Evolutionary conservation across 2,797 vertebrate genomes (phyloP), one percentile per base, ranked within the genome.

Genomic region (Chaetophractus vellerosus): DNA sequence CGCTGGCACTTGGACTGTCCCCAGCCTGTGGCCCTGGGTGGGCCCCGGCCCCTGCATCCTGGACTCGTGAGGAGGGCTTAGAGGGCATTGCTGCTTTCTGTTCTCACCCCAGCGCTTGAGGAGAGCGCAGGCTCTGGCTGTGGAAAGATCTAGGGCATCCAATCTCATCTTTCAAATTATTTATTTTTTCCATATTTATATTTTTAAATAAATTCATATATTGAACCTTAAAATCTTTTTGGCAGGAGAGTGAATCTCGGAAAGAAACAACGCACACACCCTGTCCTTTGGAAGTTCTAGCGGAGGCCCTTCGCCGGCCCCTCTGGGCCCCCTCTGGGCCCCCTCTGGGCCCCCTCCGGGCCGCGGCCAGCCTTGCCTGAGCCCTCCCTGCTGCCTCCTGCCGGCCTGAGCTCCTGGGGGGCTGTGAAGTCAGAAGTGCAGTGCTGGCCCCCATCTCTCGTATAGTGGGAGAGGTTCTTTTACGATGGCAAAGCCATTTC

Each of bases 131-230:
- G 69, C 59, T 90, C 71, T 71, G 93, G 95, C 82, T 88, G 97
- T 91, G 91, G 87, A 48, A 41, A 87, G 85, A 92, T 61, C 95
- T 76, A 92, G 64, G 76, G 59, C 33, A 28, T 57, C 78, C 36
- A 12, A 21, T 48, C 85, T 69, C 69, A 94, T 96, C 91, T 96
- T 97, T 90, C 95, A 97, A 97, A 97, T 96, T 97, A 95, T 96
- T 97, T 94, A 96, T 96, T 97, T 97, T 97, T 97, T 97, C 91
- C 95, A 45, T 87, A 96, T 96, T 98, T 98, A 97, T 98, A 96
- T 97, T 98, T 98, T 96, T 93, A 85, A 97, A 96, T 97, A 97
- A 97, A 98, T 79, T 14, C 52, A 71, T 15, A 84, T 78, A 57
- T 75, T 55, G 23, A 89, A 72, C 21, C 50, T n/a, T 59, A 55